phyloP scores from a whole-genome alignment of 2,888 invertebrate species.

The Salpingus planirostris region DNA sequence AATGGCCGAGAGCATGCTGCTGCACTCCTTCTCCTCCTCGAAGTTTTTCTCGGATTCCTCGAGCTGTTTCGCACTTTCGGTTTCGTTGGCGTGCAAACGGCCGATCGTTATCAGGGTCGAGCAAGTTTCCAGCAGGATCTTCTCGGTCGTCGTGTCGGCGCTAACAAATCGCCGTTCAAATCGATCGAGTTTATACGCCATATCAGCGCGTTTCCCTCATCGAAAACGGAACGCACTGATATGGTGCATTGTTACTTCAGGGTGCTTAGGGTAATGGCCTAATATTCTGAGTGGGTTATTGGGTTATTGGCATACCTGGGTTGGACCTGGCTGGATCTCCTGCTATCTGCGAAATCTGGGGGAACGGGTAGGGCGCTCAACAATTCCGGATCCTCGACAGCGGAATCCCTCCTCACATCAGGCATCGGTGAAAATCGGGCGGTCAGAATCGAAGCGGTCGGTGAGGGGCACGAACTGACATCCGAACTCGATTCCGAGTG shows the following conservation, averaged over 20 bases:
- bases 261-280: no score
- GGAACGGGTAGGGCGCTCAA: slow-evolving; percentile 63
- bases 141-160: slow-evolving; percentile 29
- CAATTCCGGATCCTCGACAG: slow-evolving; percentile 44
- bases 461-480: slow-evolving; percentile 45
- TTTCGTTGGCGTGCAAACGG: slow-evolving; percentile 13
- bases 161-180: no score
- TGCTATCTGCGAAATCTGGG: slow-evolving; percentile 73
- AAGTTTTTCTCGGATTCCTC: slow-evolving; percentile 33
- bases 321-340: slow-evolving; percentile 52
- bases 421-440: slow-evolving; percentile 56
- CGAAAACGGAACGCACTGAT: no score
- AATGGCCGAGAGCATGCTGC: slow-evolving; percentile 52
- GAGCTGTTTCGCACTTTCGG: slow-evolving; percentile 19
- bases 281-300: no score
- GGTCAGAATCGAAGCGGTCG: slow-evolving; percentile 40
- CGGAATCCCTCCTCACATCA: slow-evolving; percentile 53
- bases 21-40: slow-evolving; percentile 49
- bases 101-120: slow-evolving; percentile 28
- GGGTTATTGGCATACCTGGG: slow-evolving; percentile 10
- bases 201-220: no score
- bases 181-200: no score
- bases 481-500: slow-evolving; percentile 42
- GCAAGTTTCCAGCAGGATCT: slow-evolving; percentile 31
- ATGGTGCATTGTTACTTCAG: no score